Evolutionary conservation across 2,888 invertebrate species (phyloP).

Genomic region (Sepiola atlantica): DNA sequence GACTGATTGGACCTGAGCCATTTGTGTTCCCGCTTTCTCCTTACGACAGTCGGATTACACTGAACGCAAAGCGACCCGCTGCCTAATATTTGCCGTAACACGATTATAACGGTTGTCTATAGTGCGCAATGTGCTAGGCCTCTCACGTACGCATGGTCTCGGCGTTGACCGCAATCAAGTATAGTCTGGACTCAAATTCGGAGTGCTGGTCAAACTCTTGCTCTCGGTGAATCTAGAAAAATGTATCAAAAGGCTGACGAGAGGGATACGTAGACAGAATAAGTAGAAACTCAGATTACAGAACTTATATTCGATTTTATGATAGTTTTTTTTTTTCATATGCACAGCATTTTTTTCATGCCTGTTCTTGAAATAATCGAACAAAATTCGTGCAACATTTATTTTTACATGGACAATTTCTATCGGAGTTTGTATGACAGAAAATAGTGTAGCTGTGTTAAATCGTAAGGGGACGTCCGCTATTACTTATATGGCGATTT

Average conservation of each 20-base stretch:
- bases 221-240: background rate
- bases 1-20: background rate
- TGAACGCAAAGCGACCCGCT: background rate
- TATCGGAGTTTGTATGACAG: too few relatives aligned
- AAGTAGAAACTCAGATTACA: background rate
- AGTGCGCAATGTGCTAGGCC: background rate
- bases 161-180: background rate
- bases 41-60: background rate
- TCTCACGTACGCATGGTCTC: background rate
- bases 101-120: background rate
- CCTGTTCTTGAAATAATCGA: too few relatives aligned
- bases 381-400: too few relatives aligned
- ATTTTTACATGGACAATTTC: too few relatives aligned
- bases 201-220: background rate
- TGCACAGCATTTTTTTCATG: too few relatives aligned
- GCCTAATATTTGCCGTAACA: background rate
- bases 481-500: too few relatives aligned
- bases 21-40: background rate
- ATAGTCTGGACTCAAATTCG: background rate
- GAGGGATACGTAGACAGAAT: background rate
- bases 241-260: background rate
- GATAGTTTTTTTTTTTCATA: too few relatives aligned
- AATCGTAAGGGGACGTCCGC: too few relatives aligned
- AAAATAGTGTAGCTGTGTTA: too few relatives aligned
- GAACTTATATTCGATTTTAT: too few relatives aligned